Evolutionary conservation across 2,113 vertebrate genomes (phyloP), one percentile per base, ranked within the genome.

Genomic region (Mesitornis unicolor): DNA sequence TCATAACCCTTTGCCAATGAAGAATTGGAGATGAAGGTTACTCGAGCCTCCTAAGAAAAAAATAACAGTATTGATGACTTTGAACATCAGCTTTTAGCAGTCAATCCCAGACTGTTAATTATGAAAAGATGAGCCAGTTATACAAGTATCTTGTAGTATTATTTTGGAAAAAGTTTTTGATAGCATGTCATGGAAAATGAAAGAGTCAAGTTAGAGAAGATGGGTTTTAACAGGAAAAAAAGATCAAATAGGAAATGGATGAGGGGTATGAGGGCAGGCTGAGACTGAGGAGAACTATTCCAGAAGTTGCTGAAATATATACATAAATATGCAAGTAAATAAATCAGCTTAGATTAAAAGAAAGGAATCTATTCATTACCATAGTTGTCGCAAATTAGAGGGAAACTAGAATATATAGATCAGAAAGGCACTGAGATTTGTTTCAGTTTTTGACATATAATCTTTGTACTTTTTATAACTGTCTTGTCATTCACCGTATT

Each of bases 191-290:
- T 16, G 42, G 24, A 86, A 79, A 65, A 26, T 9, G 9, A 53
- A 71, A 29, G 6, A 28, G 13, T 18, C 6, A 38, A 16, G 45
- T 53, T 48, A 79, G 33, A 76, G 38, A 86, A 56, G 13, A 19
- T 19, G 6, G 2, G 6, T 75, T 5, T 40, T 64, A 59, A 54
- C 6, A 40, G 33, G 57, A 86, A 90, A 75, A 73, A 29, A n/a
- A n/a, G n/a, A 29, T 79, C 40, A 56, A 51, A 13, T 29, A 42
- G 51, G 28, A 74, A 90, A n/a, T 76, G 18, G 14, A 13, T 84
- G 28, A 73, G 4, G 10, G 15, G 38, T 85, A 29, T 0, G 0
- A 33, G 43, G 14, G 68, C 36, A 63, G 26, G 8, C 20, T 75
- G 25, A 8, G 38, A 54, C 21, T 53, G 42, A 53, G 54, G 9